Evolutionary conservation across 2,113 vertebrate genomes (phyloP), one percentile per base, ranked within the genome.

Genomic region (Sinocyclocheilus rhinocerous): DNA sequence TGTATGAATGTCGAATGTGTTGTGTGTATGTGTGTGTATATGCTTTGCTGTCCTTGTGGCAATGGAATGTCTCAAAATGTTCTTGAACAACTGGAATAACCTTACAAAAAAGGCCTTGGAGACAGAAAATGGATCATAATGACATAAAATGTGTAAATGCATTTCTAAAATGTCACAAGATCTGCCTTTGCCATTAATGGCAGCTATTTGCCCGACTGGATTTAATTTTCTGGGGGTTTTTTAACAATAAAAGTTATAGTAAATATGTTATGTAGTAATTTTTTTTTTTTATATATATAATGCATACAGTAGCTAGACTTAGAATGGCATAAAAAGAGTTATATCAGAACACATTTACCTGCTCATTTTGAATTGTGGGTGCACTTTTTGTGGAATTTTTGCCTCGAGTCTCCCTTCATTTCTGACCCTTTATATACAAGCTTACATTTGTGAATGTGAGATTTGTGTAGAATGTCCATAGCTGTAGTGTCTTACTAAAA

Each of bases 401-500:
- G 4, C 59, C 9, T 4, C 0, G 0, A 67, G 63, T 15, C 0
- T 2, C 24, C 63, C 24, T 29, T 67, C 6, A 67, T 67, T 67
- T 67, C 13, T 67, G 65, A 33, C 15, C 2, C 26, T 70, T 18
- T 33, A 33, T 24, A 63, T 63, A 29, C 69, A 22, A 45, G 29
- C 33, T 33, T 48, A 11, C 2, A 5, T 57, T 24, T 52, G 55
- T 57, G 50, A 61, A 57, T 79, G 26, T 50, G 36, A 12, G 63
- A 70, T 76, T 76, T 18, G 33, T 70, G 8, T 2, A 39, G 69
- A 33, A 52, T 16, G 4, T 42, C 1, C 2, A 22, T 3, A 69
- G 10, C 10, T 50, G n/a, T 69, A 69, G 6, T 70, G 94, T 92
- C 84, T 89, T 95, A 89, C 88, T 88, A 57, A 63, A 55, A 84